Percentiles rank a stretch among this genome's conserved stretches.
phyloP scores from a whole-genome alignment of 1,140 invertebrate genomes.

The Telenomus remus region DNA sequence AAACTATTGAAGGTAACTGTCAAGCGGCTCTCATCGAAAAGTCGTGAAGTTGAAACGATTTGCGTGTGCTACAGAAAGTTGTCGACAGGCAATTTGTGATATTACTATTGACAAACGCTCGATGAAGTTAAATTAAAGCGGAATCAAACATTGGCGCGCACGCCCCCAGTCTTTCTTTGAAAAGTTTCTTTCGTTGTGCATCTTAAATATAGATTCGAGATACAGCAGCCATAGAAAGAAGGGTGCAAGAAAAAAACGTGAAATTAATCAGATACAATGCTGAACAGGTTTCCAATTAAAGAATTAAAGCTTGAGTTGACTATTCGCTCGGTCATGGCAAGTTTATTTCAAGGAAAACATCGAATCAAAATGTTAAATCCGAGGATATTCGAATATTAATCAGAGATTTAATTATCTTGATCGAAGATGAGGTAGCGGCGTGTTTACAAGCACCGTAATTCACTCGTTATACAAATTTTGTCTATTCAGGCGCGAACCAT shows the following conservation, averaged over 20 bases:
- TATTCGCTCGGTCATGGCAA: constrained; percentile 18
- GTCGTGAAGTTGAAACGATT: constrained; percentile 55
- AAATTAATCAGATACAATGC: constrained; percentile 23
- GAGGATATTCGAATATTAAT: constrained; percentile 45
- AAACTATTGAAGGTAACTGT: constrained; percentile 47
- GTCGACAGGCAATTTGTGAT: constrained; percentile 55
- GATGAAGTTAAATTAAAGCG: constrained; percentile 48
- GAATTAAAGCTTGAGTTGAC: constrained; percentile 2
- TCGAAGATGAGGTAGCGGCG: constrained; percentile 18
- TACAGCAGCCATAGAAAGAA: constrained; percentile 5
- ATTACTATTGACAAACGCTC: constrained; percentile 55
- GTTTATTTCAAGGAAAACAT: constrained; percentile 30
- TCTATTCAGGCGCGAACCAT: constrained; percentile 50
- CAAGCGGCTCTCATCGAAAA: constrained; percentile 48
- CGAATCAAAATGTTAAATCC: constrained; percentile 11
- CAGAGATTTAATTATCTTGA: constrained; percentile 47
- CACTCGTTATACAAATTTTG: constrained; percentile 32
- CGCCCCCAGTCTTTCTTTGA: constrained; percentile 34
- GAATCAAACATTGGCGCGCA: constrained; percentile 33
- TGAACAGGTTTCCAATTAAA: constrained; percentile 16
- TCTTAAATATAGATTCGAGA: constrained; percentile 33
- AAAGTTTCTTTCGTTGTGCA: constrained; percentile 35
- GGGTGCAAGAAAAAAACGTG: neutral
- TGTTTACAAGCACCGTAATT: constrained; percentile 19
- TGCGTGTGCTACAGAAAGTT: constrained; percentile 46